Percentiles rank a stretch among this genome's conserved stretches.
These are phyloP conservation scores for Diorhabda elongata DNA, from an alignment of 1,140 invertebrate genomes.

Conservation along the genomic window DNA sequence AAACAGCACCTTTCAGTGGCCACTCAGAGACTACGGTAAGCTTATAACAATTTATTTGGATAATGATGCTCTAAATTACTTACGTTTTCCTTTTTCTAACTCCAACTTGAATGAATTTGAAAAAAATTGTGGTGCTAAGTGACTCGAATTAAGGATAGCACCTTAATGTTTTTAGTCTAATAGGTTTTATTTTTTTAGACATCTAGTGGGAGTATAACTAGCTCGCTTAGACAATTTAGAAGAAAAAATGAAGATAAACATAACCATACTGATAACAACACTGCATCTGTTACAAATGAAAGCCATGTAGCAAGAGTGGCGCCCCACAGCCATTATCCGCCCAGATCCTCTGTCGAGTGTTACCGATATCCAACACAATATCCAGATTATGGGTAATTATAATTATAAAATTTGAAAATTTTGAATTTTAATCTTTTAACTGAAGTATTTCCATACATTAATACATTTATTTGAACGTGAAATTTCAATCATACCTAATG, in stretches of 20 bases:
- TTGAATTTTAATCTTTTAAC: background rate
- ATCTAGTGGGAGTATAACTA: constrained; percentile 36
- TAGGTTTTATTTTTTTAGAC: constrained; percentile 18
- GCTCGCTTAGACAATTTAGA: constrained; percentile 43
- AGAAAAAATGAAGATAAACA: constrained; percentile 41
- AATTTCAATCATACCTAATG: no score
- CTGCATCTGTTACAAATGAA: constrained; percentile 17
- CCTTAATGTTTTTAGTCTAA: no score
- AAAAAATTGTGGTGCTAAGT: no score
- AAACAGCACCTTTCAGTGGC: constrained; percentile 32
- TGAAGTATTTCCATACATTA: background rate
- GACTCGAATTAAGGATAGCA: no score
- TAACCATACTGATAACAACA: constrained; percentile 14
- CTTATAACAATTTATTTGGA: background rate
- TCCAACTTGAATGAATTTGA: no score
- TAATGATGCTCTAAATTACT: no score
- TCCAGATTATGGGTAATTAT: constrained; percentile 26
- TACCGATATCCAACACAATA: constrained; percentile 30
- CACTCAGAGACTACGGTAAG: constrained; percentile 38
- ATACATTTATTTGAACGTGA: no score
- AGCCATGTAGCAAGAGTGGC: constrained; percentile 40
- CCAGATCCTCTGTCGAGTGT: constrained; percentile 28
- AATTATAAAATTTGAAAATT: background rate
- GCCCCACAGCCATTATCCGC: constrained; percentile 40
- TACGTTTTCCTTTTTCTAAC: no score